These are phyloP conservation scores for Sebastes minor DNA, from an alignment of 2,797 vertebrate species.

Conservation along the genomic window DNA sequence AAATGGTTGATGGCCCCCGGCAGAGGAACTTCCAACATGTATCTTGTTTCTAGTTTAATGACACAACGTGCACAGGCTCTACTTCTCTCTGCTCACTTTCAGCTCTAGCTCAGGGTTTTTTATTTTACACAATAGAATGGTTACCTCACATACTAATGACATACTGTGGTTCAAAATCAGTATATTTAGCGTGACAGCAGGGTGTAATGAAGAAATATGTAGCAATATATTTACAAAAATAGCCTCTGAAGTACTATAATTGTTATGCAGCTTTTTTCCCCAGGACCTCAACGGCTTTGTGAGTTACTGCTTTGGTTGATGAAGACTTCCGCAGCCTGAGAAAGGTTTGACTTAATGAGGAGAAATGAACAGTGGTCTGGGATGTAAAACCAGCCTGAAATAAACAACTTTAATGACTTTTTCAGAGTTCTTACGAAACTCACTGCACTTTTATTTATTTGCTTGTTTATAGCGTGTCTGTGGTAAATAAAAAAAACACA, in stretches of 20 bases:
- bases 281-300: not conserved
- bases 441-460: constrained; percentile 1
- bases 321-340: not conserved
- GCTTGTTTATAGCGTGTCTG: constrained; percentile 20
- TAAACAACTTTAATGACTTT: constrained; percentile 40
- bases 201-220: not conserved
- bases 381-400: constrained; percentile 23
- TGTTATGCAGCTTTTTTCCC: not conserved
- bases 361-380: constrained; percentile 11
- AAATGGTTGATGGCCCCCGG: constrained; percentile 14
- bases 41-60: not conserved
- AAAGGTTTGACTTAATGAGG: not conserved
- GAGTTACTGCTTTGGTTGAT: not conserved
- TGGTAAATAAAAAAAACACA: constrained; percentile 7
- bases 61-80: not conserved
- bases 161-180: not conserved
- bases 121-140: not conserved
- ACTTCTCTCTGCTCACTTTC: not conserved
- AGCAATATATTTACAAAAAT: not conserved
- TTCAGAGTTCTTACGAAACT: constrained; percentile 15
- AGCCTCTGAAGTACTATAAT: not conserved
- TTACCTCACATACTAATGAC: not conserved
- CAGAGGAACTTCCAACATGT: not conserved
- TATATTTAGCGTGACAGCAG: not conserved
- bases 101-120: not conserved